Evolutionary conservation across 1,140 invertebrate species (phyloP).

Genomic region (Scaptomyza montana): DNA sequence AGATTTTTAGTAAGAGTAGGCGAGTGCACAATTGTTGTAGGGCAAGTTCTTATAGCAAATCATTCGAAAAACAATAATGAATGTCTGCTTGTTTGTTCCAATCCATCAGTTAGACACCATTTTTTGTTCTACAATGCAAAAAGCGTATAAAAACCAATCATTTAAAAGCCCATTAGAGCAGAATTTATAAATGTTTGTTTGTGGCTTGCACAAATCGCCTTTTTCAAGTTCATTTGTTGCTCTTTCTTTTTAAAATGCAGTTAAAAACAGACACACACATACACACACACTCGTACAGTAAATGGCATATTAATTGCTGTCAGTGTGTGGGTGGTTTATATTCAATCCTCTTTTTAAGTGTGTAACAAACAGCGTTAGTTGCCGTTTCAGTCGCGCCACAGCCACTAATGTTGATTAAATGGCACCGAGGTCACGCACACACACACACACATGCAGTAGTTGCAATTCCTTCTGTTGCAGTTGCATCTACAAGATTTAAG

Average conservation of each 20-base stretch:
- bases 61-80: neutral
- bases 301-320: constrained; percentile 54
- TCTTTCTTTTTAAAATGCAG: constrained; percentile 28
- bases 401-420: constrained; percentile 77
- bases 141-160: constrained; percentile 48
- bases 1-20: neutral
- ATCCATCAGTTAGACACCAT: constrained; percentile 3
- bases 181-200: constrained; percentile 28
- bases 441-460: constrained; percentile 41
- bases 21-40: neutral
- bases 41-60: neutral
- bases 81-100: neutral
- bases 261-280: constrained; percentile 35
- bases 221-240: constrained; percentile 65
- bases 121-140: neutral
- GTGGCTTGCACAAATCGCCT: constrained; percentile 5
- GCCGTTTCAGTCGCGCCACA: constrained; percentile 15
- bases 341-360: neutral
- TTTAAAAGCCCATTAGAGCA: constrained; percentile 54
- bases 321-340: constrained; percentile 8
- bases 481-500: constrained; percentile 20
- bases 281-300: constrained; percentile 50
- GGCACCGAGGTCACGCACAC: constrained; percentile 54
- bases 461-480: constrained; percentile 10
- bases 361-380: constrained; percentile 4